Evolutionary conservation across 2,113 vertebrate species (phyloP).

Genomic region (Atrichornis clamosus): DNA sequence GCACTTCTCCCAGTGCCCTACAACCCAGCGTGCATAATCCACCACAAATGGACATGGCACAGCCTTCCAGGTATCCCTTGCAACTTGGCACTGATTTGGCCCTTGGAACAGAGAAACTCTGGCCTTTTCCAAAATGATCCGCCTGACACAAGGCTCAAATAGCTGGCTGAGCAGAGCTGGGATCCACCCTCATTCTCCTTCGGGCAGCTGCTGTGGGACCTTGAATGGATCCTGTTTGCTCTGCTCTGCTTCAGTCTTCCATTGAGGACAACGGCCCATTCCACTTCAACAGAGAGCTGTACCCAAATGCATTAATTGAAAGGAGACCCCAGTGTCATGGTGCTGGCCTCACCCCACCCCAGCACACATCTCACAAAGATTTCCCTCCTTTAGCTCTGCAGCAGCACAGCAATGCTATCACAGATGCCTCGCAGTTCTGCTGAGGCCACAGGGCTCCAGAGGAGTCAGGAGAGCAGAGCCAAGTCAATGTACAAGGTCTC

Average conservation of each 20-base stretch:
- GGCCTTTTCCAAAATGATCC: neutral
- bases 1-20: neutral
- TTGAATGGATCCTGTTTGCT: neutral
- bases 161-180: neutral
- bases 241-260: neutral
- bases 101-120: neutral
- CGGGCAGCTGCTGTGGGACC: neutral
- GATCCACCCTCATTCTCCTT: constrained; percentile 1
- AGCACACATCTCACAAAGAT: neutral
- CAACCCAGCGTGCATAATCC: neutral
- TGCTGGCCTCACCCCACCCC: neutral
- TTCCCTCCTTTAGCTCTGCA: neutral
- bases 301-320: neutral
- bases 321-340: neutral
- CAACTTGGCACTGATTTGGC: neutral
- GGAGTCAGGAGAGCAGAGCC: neutral
- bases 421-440: neutral
- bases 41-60: neutral
- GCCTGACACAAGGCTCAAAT: neutral
- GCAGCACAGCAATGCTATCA: neutral
- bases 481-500: neutral
- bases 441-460: neutral
- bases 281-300: neutral
- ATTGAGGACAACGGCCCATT: neutral
- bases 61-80: neutral